Evolutionary conservation across 2,113 vertebrate species (phyloP), one percentile per base, ranked within the genome.

Genomic region (Cyanoderma ruficeps): DNA sequence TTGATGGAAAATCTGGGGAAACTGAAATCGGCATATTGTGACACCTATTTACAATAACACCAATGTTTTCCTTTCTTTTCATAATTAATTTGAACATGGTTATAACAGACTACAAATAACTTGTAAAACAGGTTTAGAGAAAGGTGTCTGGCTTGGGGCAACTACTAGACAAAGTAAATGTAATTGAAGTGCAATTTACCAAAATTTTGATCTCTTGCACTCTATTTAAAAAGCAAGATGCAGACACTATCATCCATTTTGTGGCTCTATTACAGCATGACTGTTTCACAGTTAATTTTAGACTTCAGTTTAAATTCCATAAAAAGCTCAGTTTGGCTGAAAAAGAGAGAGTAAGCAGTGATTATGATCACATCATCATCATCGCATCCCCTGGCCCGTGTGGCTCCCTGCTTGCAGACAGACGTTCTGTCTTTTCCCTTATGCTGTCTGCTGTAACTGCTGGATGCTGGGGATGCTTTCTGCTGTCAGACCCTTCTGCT

Each of bases 401-500:
- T 0, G 0, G 41, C 57, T 83, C 42, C 50, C 37, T 80, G 68
- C 42, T 92, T 90, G 67, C 84, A 96, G 41, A 79, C 25, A 56
- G 79, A 69, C 31, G 15, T 74, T 70, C 71, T 80, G 52, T 69
- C 70, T 81, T 79, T 59, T 47, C 52, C 86, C 72, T 25, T 65
- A 55, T 44, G 69, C 77, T 92, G 85, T 60, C 64, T 64, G 47
- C 63, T 83, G 25, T 50, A 72, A 31, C 23, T 84, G 60, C 41
- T 8, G 0, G 3, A 33, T 7, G 4, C 37, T 68, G 68, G 69
- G 35, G 88, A 22, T 3, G 0, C 4, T 3, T 63, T 35, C 56
- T 71, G 79, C 64, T 10, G 1, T 76, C 81, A 88, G 75, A 37
- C 28, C 46, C 46, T 92, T 77, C 67, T 83, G 81, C 77, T 88